Base-by-base conservation (phyloP, 2,113 vertebrate species). In the Erpornis zantholeuca region DNA sequence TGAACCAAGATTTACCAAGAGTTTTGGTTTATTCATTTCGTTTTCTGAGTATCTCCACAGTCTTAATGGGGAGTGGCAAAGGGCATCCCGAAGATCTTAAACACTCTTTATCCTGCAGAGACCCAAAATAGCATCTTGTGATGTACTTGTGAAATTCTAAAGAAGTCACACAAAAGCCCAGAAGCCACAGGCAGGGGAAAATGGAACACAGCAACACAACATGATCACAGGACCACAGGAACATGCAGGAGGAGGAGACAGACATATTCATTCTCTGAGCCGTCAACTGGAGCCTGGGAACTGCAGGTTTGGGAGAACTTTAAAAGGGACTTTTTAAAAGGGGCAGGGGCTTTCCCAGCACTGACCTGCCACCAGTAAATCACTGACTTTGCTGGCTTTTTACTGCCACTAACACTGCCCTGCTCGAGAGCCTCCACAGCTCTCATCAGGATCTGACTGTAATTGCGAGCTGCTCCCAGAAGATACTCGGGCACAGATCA, bases 121-220 rank as follows among this genome's bases (percentile, higher is more conserved):
- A 78, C 69, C 65, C 77, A 71, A 95, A 95, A 96, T 92, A 96
- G 80, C 64, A 94, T 90, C 94, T 96, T 96, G 92, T 92, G 94
- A 96, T 96, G 94, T 92, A 94, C 94, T 96, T 96, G 93, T 88
- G 93, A 96, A 97, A 95, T 94, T 90, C 86, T 90, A 71, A 92
- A 90, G 88, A 93, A 96, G 88, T 85, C 49, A 8, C 90, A 93
- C 90, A 95, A 96, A 96, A 93, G 93, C 93, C 92, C 44, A 50
- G 82, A 92, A 96, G 95, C 94, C 90, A 93, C 88, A 92, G 88
- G 88, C 88, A 94, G 79, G 52, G 79, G 92, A 90, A 96, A 94
- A 95, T 64, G 86, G 76, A 90, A 61, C 90, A 94, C 53, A 68
- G 93, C 76, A 78, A 94, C 8, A 85, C 90, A 94, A 90, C 80